Evolutionary conservation across 2,888 invertebrate genomes (phyloP).

Genomic region (Chromoteleia sp.): DNA sequence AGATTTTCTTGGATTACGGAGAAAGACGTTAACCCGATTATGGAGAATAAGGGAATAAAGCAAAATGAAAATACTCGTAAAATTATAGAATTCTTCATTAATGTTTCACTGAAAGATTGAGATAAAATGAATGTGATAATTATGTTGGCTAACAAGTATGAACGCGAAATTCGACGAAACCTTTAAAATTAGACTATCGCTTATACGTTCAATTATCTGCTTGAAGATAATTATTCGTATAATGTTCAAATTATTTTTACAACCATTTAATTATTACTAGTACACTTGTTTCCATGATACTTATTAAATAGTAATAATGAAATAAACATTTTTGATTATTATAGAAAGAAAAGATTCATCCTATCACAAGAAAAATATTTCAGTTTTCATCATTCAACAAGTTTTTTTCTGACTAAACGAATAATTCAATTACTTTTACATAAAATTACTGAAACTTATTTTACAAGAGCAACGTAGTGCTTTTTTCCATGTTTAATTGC

Average conservation of each 20-base stretch:
- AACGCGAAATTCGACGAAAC: slow-evolving; percentile 12
- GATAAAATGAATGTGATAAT: slow-evolving; percentile 57
- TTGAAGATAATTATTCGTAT: background rate
- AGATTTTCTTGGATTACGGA: slow-evolving; percentile 66
- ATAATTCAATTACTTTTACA: background rate
- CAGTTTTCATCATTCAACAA: too few species aligned
- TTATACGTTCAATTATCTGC: slow-evolving; percentile 19
- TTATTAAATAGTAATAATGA: too few species aligned
- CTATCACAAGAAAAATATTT: too few species aligned
- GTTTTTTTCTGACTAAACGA: too few species aligned
- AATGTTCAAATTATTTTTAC: too few species aligned
- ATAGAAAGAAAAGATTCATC: too few species aligned
- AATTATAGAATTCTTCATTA: slow-evolving; percentile 67
- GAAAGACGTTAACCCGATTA: slow-evolving; percentile 70
- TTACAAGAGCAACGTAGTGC: background rate
- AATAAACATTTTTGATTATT: too few species aligned
- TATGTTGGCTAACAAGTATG: slow-evolving; percentile 40
- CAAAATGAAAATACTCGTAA: slow-evolving; percentile 69
- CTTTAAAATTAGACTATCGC: slow-evolving; percentile 8
- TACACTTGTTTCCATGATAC: too few species aligned
- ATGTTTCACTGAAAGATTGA: slow-evolving; percentile 39
- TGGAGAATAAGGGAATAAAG: slow-evolving; percentile 60
- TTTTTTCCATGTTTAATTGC: slow-evolving; percentile 1
- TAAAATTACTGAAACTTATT: background rate
- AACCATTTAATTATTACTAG: too few species aligned